These are phyloP conservation scores for Drosophila bocki DNA, from an alignment of 1,140 invertebrate genomes.

Conservation along the genomic window DNA sequence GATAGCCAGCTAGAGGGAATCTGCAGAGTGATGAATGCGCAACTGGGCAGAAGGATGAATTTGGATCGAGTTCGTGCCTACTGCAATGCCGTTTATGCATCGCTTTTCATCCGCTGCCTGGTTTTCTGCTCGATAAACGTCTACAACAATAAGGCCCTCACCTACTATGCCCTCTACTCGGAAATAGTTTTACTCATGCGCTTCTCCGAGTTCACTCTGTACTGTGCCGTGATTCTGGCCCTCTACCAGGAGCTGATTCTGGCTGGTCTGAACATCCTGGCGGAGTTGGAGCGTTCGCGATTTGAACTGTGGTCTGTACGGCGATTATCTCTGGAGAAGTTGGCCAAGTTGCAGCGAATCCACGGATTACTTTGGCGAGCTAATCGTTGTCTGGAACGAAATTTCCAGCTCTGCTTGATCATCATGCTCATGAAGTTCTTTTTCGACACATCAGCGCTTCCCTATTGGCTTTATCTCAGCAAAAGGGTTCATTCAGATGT, in stretches of 20 bases:
- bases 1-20: slow-evolving; percentile 46
- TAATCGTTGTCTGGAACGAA: slow-evolving; percentile 37
- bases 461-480: slow-evolving; percentile 63
- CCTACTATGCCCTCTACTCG: slow-evolving; percentile 46
- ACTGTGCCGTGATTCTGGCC: slow-evolving; percentile 31
- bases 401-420: slow-evolving; percentile 53
- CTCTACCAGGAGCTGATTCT: slow-evolving; percentile 48
- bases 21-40: background rate
- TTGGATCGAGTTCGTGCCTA: slow-evolving; percentile 28
- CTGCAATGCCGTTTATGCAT: slow-evolving; percentile 30
- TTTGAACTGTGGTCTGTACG: slow-evolving; percentile 35
- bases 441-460: slow-evolving; percentile 39
- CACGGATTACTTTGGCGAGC: slow-evolving; percentile 52
- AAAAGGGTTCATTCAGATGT: background rate
- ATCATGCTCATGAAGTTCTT: slow-evolving; percentile 45
- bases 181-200: slow-evolving; percentile 44
- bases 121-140: background rate
- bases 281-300: slow-evolving; percentile 29
- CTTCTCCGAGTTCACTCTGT: slow-evolving; percentile 49
- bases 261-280: slow-evolving; percentile 2
- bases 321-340: slow-evolving; percentile 19
- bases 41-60: slow-evolving; percentile 21
- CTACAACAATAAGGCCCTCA: slow-evolving; percentile 10
- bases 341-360: slow-evolving; percentile 32
- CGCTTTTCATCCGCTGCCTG: background rate